phyloP scores from a whole-genome alignment of 2,797 vertebrate genomes.

The Poecilia velifera region DNA sequence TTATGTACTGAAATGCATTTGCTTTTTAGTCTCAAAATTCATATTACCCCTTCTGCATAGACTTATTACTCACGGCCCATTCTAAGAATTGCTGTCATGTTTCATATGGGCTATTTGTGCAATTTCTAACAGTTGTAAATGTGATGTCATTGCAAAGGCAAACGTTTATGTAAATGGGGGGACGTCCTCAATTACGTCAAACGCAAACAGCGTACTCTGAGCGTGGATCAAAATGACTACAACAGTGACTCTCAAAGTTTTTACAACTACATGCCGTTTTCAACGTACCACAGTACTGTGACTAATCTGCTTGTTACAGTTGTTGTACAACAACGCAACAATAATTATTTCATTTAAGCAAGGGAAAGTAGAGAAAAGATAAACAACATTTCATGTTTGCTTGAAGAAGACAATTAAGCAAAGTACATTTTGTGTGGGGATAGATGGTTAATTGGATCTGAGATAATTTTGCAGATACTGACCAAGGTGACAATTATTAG shows the following conservation, averaged over 20 bases:
- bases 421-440: no score
- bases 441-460: no score
- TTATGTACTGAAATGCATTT: not conserved
- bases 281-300: not conserved
- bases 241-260: not conserved
- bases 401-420: not conserved
- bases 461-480: no score
- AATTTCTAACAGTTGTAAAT: not conserved
- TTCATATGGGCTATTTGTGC: not conserved
- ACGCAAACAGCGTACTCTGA: constrained; percentile 45
- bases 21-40: not conserved
- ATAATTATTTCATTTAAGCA: not conserved
- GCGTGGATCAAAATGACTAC: constrained; percentile 22
- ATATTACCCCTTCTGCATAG: not conserved
- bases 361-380: not conserved
- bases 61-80: not conserved
- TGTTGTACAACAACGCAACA: not conserved
- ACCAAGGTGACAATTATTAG: no score
- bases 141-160: not conserved
- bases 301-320: not conserved
- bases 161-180: constrained; percentile 5
- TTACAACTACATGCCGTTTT: not conserved
- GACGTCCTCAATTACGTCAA: constrained; percentile 40
- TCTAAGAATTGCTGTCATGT: not conserved
- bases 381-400: not conserved